phyloP scores from a whole-genome alignment of 2,888 invertebrate species.

The Exephanes ischioxanthus region DNA sequence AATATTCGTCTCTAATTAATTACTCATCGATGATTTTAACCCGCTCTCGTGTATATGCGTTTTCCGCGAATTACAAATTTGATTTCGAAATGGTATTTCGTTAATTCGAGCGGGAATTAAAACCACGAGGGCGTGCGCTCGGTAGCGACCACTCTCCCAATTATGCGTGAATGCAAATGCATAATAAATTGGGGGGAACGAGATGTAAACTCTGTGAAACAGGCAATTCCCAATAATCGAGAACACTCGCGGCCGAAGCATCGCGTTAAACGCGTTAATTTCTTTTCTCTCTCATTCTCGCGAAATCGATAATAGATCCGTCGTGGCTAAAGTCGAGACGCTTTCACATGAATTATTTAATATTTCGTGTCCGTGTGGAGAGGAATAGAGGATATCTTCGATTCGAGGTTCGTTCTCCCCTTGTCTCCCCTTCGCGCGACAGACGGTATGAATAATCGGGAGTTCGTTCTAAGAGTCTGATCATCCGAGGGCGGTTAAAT shows the following conservation, averaged over 20 bases:
- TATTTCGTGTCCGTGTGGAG: slow-evolving; percentile 33
- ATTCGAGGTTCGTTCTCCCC: slow-evolving; percentile 11
- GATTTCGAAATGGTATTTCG: slow-evolving; percentile 51
- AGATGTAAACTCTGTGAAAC: slow-evolving; percentile 52
- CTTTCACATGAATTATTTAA: slow-evolving; percentile 58
- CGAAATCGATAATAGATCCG: slow-evolving; percentile 52
- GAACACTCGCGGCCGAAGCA: not conserved
- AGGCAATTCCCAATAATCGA: slow-evolving; percentile 45
- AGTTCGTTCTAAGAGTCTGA: slow-evolving; percentile 16
- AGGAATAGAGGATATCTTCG: slow-evolving; percentile 53
- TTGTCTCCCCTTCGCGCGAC: slow-evolving; percentile 16
- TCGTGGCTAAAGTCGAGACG: slow-evolving; percentile 58
- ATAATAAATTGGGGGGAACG: slow-evolving; percentile 52
- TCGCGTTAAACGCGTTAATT: slow-evolving; percentile 43
- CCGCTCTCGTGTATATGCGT: not conserved
- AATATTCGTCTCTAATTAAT: slow-evolving; percentile 52
- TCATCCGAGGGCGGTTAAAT: slow-evolving; percentile 34
- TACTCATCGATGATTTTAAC: slow-evolving; percentile 48
- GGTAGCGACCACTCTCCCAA: slow-evolving; percentile 12
- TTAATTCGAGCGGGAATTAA: slow-evolving; percentile 52
- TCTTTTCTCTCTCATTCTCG: slow-evolving; percentile 10
- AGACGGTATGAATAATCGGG: slow-evolving; percentile 54
- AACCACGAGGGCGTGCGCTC: slow-evolving; percentile 22
- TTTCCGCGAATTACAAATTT: slow-evolving; percentile 52
- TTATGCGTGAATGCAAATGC: slow-evolving; percentile 58